Conservation (phyloP, 1,140 invertebrate genomes). For the Asobara japonica region DNA sequence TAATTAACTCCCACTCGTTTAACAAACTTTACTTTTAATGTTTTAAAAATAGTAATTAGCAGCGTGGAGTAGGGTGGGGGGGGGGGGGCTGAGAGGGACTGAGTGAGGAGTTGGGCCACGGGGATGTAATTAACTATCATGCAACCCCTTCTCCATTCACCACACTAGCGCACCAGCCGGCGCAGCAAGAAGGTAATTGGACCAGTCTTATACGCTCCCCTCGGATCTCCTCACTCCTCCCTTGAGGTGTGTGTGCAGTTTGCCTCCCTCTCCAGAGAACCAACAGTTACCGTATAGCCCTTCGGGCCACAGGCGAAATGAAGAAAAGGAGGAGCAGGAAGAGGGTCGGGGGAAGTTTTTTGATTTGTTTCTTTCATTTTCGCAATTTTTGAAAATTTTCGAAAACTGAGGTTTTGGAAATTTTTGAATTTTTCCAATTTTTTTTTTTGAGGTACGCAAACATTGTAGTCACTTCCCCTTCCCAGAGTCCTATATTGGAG, state of each 20-base stretch:
- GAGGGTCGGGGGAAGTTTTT: constrained; percentile 9
- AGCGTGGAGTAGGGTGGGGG: constrained; percentile 43
- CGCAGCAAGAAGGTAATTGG: constrained; percentile 66
- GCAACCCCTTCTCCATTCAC: constrained; percentile 59
- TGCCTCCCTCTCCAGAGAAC: not conserved
- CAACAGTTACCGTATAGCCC: not conserved
- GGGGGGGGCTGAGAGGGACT: constrained; percentile 42
- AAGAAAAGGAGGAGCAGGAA: not conserved
- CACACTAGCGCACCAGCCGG: constrained; percentile 48
- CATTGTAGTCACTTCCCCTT: too few relatives aligned
- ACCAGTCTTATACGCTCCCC: constrained; percentile 61
- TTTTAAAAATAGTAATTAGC: constrained; percentile 69
- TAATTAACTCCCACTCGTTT: constrained; percentile 69
- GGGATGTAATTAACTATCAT: constrained; percentile 68
- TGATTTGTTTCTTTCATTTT: too few relatives aligned
- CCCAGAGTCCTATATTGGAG: too few relatives aligned
- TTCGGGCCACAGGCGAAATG: not conserved
- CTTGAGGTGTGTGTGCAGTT: not conserved
- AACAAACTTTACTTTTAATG: constrained; percentile 69
- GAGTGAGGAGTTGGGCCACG: constrained; percentile 39
- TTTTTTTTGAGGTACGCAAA: too few relatives aligned
- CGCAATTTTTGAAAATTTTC: too few relatives aligned
- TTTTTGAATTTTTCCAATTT: too few relatives aligned
- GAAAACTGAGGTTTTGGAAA: too few relatives aligned
- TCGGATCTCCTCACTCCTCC: not conserved